These are phyloP conservation scores for Teinopalpus imperialis DNA, from an alignment of 2,888 invertebrate genomes.

Conservation along the genomic window DNA sequence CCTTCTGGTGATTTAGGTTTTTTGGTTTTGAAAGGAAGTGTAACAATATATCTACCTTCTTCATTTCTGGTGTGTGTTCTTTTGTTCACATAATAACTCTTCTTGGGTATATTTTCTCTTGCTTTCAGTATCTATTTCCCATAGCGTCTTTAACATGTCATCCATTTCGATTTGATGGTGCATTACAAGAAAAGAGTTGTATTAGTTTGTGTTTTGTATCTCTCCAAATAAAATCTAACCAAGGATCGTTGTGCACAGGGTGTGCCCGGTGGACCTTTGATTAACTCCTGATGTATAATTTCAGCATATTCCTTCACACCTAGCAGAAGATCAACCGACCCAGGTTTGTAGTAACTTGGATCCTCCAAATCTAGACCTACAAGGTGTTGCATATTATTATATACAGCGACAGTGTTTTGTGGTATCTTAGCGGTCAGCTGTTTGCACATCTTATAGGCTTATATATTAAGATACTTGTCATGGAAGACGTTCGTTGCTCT, in stretches of 20 bases:
- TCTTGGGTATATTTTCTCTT: not conserved
- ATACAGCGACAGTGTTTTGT: not conserved
- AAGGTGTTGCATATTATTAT: not conserved
- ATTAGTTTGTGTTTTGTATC: no score
- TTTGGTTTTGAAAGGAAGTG: constrained; percentile 26
- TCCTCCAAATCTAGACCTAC: not conserved
- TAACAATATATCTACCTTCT: constrained; percentile 8
- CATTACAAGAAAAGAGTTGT: no score
- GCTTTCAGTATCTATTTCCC: not conserved
- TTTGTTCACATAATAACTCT: constrained; percentile 1
- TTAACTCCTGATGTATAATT: constrained; percentile 27
- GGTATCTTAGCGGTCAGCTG: not conserved
- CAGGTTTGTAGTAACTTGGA: constrained; percentile 21
- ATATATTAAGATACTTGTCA: not conserved
- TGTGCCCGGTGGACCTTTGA: constrained; percentile 31
- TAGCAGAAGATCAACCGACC: constrained; percentile 31
- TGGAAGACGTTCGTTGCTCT: not conserved
- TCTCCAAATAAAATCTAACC: constrained; percentile 35
- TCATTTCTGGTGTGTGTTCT: constrained; percentile 3
- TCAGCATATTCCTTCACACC: constrained; percentile 31
- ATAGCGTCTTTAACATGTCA: not conserved
- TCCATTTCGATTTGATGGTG: not conserved
- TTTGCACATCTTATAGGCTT: not conserved
- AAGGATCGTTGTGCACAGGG: constrained; percentile 34
- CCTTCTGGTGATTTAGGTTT: constrained; percentile 28